Conservation (phyloP, 2,113 vertebrate species). For the Siniperca knerii region DNA sequence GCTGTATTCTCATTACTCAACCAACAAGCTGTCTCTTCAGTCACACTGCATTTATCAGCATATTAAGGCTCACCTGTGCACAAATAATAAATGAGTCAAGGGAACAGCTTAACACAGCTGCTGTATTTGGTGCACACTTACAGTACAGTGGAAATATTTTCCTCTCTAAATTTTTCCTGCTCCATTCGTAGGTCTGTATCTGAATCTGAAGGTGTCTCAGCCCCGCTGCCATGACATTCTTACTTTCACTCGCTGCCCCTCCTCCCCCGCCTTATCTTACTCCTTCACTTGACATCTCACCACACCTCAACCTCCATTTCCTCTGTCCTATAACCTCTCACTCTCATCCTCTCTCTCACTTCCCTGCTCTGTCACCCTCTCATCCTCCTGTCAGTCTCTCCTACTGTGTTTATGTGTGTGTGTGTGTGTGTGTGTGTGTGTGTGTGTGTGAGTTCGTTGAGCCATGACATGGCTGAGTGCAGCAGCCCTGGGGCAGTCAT, state of each 20-base stretch:
- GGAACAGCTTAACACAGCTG: slow-evolving; percentile 10
- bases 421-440: slow-evolving; percentile 25
- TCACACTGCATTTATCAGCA: not conserved
- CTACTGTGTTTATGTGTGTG: slow-evolving; percentile 10
- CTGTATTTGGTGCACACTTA: not conserved
- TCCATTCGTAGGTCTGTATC: not conserved
- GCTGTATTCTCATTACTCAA: slow-evolving; percentile 5
- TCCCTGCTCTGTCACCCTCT: slow-evolving; percentile 6
- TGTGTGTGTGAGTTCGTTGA: not conserved
- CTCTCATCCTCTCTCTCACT: not conserved
- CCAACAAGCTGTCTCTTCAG: not conserved
- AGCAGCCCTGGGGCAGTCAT: slow-evolving; percentile 60
- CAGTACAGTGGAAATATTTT: not conserved
- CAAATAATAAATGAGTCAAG: slow-evolving; percentile 21
- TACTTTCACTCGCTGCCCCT: not conserved
- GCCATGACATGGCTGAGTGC: slow-evolving; percentile 62
- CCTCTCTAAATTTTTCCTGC: not conserved
- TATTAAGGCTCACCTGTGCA: slow-evolving; percentile 22
- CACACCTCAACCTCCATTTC: slow-evolving; percentile 38
- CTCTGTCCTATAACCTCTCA: not conserved
- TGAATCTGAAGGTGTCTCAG: not conserved
- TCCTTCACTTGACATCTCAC: slow-evolving; percentile 38
- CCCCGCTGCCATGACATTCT: not conserved
- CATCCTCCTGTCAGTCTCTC: slow-evolving; percentile 35
- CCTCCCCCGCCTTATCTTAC: slow-evolving; percentile 15